phyloP scores from a whole-genome alignment of 1,140 invertebrate species.

The Bombyx mandarina region DNA sequence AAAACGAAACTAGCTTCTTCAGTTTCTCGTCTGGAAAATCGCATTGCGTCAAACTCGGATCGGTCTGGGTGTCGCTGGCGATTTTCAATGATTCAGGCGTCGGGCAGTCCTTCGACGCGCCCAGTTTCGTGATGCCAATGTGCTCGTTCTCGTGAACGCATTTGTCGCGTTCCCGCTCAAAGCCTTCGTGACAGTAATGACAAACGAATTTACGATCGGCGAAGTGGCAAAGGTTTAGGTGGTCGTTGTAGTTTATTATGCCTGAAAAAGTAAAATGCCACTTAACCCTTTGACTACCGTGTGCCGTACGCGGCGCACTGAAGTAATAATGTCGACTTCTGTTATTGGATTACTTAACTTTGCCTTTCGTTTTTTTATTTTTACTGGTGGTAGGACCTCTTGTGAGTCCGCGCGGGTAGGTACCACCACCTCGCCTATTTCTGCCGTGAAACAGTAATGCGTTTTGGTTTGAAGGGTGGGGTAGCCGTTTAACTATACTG shows the following conservation, averaged over 20 bases:
- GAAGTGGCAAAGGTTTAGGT: conserved; percentile 56
- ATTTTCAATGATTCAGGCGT: conserved; percentile 21
- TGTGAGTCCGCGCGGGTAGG: too few species aligned
- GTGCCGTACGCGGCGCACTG: too few species aligned
- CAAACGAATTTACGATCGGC: conserved; percentile 39
- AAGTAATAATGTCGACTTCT: too few species aligned
- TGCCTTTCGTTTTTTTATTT: too few species aligned
- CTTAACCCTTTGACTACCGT: too few species aligned
- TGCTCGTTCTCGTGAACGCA: conserved; percentile 49
- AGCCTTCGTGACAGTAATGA: conserved; percentile 58
- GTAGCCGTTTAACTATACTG: too few species aligned
- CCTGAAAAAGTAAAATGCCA: conserved; percentile 23
- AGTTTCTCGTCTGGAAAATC: conserved; percentile 48
- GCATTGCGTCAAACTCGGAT: conserved; percentile 29
- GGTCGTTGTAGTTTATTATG: conserved; percentile 65
- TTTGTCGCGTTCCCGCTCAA: conserved; percentile 37
- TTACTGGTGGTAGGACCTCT: too few species aligned
- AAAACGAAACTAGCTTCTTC: conserved; percentile 57
- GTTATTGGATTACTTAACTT: too few species aligned
- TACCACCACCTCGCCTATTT: too few species aligned
- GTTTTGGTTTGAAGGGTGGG: too few species aligned
- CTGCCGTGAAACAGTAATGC: too few species aligned
- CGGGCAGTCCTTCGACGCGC: conserved; percentile 8
- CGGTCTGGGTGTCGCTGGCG: conserved; percentile 44
- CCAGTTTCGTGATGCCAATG: conserved; percentile 40